Base-by-base conservation (phyloP, 1,140 invertebrate species). In the Laupala kohalensis region DNA sequence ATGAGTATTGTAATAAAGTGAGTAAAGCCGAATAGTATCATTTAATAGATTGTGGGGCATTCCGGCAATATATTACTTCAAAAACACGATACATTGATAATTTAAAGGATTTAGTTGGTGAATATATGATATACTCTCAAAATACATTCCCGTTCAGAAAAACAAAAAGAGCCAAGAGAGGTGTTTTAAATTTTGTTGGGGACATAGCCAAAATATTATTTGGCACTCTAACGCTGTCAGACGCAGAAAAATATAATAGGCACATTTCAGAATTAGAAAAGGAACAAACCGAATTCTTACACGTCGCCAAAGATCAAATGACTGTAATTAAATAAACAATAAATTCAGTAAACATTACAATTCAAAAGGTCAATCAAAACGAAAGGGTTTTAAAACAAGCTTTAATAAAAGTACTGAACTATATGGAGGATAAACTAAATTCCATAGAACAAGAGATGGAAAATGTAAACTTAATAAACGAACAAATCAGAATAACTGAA, bases 191-290 rank as follows among this genome's bases (percentile, higher is more conserved):
- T 37, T 37, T 37, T 37, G 30, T 37, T 6, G 30, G 30, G 15
- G 30, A 37, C 6, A 37, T 37, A 37, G 30, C 30, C 6, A 37
- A 37, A 15, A 15, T 37, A 37, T 15, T 37, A 6, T 37, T 37
- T 37, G 30, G 30, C 6, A 37, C 30, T 6, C 30, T 37, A 37
- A 37, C 6, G 15, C 30, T 6, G 15, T 37, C 15, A 15, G 30
- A 37, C 15, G 30, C 30, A 37, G 30, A 37, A 37, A 15, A 37
- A 37, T 37, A 37, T 37, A 37, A 37, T 37, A 37, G 15, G 15
- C 30, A n/a, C n/a, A 37, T 37, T 37, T 37, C 64, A 66, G 5
- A 66, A 66, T 66, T 66, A 66, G 64, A 66, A 66, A 66, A 66
- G 12, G 23, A 6, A 25, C 64, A 66, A 66, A 25, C 2, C 4